Percentiles rank a stretch among this genome's conserved stretches.
Conservation (phyloP, 2,797 vertebrate species). For the Acomys russatus region DNA sequence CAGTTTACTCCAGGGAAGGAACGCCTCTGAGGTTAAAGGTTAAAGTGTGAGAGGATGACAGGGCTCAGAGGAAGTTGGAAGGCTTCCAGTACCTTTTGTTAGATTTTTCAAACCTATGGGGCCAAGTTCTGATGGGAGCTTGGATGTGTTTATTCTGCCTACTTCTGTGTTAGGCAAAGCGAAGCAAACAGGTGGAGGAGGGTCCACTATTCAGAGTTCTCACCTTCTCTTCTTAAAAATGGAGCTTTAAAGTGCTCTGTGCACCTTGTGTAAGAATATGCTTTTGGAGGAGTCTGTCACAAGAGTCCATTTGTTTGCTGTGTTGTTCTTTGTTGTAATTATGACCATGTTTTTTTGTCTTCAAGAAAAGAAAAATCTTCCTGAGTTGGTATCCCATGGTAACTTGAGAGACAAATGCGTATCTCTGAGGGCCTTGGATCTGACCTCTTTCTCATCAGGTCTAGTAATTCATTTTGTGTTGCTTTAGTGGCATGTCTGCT, state of each 20-base stretch:
- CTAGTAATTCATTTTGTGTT: neutral
- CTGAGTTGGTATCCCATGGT: neutral
- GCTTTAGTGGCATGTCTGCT: neutral
- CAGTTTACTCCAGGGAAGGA: neutral
- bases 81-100: neutral
- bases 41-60: neutral
- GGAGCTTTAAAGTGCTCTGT: neutral
- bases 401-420: neutral
- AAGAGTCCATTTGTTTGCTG: neutral
- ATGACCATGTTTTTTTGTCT: neutral
- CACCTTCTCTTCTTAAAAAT: neutral
- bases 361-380: neutral
- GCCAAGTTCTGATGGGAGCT: neutral
- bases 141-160: neutral
- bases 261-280: neutral
- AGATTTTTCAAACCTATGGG: neutral
- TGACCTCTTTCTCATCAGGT: neutral
- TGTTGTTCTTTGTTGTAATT: neutral
- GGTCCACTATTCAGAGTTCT: neutral
- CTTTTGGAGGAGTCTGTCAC: neutral
- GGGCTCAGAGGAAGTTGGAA: neutral
- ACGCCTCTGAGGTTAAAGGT: neutral
- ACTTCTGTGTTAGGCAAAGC: constrained; percentile 14
- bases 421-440: neutral
- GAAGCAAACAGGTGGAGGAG: constrained; percentile 24